Conservation (phyloP, 2,113 vertebrate species). For the Hippocampus abdominalis region DNA sequence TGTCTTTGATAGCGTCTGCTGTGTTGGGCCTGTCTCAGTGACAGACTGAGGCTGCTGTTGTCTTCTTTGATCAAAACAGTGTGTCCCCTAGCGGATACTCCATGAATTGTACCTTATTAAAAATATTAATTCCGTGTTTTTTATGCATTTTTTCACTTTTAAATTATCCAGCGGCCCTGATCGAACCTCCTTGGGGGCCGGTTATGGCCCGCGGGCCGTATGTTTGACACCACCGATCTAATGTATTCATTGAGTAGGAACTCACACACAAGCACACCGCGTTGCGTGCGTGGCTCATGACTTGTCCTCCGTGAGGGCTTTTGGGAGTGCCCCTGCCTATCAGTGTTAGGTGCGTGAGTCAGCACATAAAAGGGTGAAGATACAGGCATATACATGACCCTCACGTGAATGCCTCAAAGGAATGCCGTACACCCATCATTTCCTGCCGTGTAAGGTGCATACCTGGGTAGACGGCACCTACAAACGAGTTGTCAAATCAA, state of each 20-base stretch:
- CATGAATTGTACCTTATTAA: no score
- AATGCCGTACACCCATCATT: neutral
- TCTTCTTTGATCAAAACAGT: no score
- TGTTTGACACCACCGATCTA: neutral
- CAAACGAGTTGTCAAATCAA: neutral
- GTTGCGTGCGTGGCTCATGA: conserved; percentile 41
- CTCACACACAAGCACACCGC: neutral
- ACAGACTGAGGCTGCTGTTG: no score
- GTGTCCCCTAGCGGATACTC: no score
- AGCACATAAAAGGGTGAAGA: conserved; percentile 36
- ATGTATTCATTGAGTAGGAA: neutral
- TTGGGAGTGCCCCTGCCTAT: conserved; percentile 40
- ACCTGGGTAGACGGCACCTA: neutral
- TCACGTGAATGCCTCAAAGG: conserved; percentile 31
- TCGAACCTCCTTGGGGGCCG: no score
- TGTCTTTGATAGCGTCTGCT: no score
- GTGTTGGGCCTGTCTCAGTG: no score
- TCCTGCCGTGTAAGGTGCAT: neutral
- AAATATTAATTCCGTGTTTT: no score
- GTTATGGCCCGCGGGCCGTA: no score
- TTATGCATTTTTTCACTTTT: no score
- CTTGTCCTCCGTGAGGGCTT: conserved; percentile 33
- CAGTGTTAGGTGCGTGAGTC: conserved; percentile 52
- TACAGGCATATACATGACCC: conserved; percentile 43
- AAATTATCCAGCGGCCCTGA: no score